These are phyloP conservation scores for Diabrotica balteata DNA, from an alignment of 2,888 invertebrate species.

Conservation along the genomic window DNA sequence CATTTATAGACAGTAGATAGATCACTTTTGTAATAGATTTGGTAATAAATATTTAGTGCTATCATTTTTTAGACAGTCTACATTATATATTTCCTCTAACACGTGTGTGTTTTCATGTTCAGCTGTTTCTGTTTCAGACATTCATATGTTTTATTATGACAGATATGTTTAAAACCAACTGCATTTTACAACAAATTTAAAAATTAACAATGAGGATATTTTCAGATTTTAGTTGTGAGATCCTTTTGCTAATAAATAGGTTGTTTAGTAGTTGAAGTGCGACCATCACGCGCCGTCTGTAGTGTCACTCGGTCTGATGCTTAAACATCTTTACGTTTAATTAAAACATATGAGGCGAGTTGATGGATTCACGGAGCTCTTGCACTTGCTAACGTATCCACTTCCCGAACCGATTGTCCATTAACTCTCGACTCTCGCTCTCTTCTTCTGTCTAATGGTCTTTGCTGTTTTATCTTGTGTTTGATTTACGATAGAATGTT, in stretches of 20 bases:
- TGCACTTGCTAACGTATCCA: conserved; percentile 41
- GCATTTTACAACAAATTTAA: too few relatives aligned
- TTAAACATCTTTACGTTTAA: conserved; percentile 54
- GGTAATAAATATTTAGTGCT: too few relatives aligned
- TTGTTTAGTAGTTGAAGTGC: conserved; percentile 59
- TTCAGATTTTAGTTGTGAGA: background rate
- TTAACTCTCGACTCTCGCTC: conserved; percentile 30
- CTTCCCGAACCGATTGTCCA: conserved; percentile 42
- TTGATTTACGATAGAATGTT: too few relatives aligned
- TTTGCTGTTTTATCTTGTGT: background rate
- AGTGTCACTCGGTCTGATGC: conserved; percentile 57
- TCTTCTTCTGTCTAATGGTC: conserved; percentile 13
- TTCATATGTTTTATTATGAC: too few relatives aligned
- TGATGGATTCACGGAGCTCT: conserved; percentile 54
- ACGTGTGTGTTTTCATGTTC: too few relatives aligned
- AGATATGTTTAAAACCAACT: too few relatives aligned
- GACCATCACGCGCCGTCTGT: conserved; percentile 59
- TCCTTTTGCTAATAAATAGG: conserved; percentile 50
- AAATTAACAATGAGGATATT: too few relatives aligned
- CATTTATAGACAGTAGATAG: too few relatives aligned
- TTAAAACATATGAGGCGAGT: conserved; percentile 57
- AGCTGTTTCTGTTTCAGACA: too few relatives aligned
- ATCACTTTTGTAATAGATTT: too few relatives aligned
- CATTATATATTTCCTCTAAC: too few relatives aligned
- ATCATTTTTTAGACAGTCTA: too few relatives aligned